Percentiles rank a stretch among this genome's conserved stretches.
phyloP scores from a whole-genome alignment of 2,113 vertebrate species.

The Thryonomys swinderianus region DNA sequence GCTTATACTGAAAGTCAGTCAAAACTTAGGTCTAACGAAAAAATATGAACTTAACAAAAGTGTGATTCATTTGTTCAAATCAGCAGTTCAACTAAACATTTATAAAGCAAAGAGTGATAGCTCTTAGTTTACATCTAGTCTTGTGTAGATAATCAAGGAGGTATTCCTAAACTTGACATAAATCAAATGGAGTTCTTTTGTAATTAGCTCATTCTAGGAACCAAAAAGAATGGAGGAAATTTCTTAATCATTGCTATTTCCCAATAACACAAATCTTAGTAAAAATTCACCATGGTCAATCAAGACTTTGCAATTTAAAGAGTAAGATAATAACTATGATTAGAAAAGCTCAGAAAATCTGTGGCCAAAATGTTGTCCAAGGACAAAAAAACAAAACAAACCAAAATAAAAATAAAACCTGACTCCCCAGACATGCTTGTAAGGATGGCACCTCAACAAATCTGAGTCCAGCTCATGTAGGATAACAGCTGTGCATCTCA shows the following conservation, averaged over 20 bases:
- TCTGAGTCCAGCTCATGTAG: neutral
- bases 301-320: neutral
- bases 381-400: too few species aligned
- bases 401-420: too few species aligned
- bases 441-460: neutral
- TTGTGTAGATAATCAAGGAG: neutral
- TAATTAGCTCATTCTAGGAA: neutral
- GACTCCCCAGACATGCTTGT: neutral
- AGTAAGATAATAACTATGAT: neutral
- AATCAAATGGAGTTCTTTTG: neutral
- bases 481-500: neutral
- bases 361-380: neutral
- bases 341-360: neutral
- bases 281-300: neutral
- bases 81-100: neutral
- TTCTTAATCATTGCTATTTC: neutral
- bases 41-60: neutral
- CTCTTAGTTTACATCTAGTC: neutral
- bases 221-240: neutral
- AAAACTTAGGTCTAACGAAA: neutral
- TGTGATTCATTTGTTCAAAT: constrained; percentile 22
- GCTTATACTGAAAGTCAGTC: neutral
- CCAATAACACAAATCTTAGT: neutral
- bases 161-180: neutral
- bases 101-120: neutral